Conservation (phyloP, 2,888 invertebrate genomes). For the Dilophus febrilis region DNA sequence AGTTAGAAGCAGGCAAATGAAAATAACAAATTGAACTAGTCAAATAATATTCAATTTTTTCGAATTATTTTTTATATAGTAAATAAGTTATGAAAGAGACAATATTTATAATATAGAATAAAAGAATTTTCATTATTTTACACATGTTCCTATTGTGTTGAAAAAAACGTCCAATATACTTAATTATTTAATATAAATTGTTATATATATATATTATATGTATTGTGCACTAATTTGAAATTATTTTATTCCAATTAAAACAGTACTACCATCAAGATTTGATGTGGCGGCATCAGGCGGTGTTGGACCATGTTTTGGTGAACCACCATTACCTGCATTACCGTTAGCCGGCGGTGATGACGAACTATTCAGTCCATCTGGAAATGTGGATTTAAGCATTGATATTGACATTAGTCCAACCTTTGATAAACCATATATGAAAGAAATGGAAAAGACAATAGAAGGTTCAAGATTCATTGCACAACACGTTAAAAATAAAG, state of each 20-base stretch:
- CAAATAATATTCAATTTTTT: too few species aligned
- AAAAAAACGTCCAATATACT: too few species aligned
- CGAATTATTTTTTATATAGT: too few species aligned
- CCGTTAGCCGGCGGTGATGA: conserved; percentile 64
- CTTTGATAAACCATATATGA: conserved; percentile 62
- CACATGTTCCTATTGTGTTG: too few species aligned
- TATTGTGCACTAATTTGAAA: too few species aligned
- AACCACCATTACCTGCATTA: conserved; percentile 48
- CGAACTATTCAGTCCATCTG: conserved; percentile 62
- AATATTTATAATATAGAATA: too few species aligned
- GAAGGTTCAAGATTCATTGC: conserved; percentile 88
- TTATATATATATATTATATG: too few species aligned
- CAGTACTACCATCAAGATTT: conserved; percentile 34
- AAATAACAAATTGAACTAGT: too few species aligned
- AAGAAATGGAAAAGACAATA: conserved; percentile 82
- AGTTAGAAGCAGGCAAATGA: too few species aligned
- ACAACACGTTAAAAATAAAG: conserved; percentile 88
- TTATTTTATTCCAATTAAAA: conserved; percentile 18
- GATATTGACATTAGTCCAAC: conserved; percentile 52
- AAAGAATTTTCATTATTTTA: too few species aligned
- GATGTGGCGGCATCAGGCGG: conserved; percentile 49
- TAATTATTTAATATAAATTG: too few species aligned
- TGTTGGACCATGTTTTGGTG: conserved; percentile 45
- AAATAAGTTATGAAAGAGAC: too few species aligned
- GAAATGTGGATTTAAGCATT: conserved; percentile 36